Percentiles rank a stretch among this genome's conserved stretches.
These are phyloP conservation scores for Rhabdornis inornatus DNA, from an alignment of 2,113 vertebrate species.

Conservation along the genomic window DNA sequence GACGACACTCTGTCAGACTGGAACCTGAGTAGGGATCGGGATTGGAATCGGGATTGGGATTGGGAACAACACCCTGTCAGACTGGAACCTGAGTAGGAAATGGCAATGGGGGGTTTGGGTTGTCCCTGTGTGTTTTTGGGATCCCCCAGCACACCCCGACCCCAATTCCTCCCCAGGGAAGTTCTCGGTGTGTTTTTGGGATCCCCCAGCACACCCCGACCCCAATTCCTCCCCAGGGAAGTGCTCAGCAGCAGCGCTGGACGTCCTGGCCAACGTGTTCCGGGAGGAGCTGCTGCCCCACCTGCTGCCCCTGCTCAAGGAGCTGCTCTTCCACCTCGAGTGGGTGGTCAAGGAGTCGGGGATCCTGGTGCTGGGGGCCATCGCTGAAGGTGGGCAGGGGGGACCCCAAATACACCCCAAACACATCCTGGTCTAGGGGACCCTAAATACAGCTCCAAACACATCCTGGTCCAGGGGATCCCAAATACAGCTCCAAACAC, in stretches of 20 bases:
- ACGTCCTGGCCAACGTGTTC: slow-evolving; percentile 92
- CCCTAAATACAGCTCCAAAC: no score
- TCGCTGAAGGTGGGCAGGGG: slow-evolving; percentile 68
- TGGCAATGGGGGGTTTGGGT: no score
- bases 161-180: slow-evolving; percentile 68
- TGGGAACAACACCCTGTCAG: background rate
- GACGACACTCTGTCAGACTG: slow-evolving; percentile 90
- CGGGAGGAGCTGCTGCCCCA: slow-evolving; percentile 91
- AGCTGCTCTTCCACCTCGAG: slow-evolving; percentile 90
- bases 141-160: no score
- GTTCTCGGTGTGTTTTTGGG: slow-evolving; percentile 68
- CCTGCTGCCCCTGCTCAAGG: slow-evolving; percentile 88
- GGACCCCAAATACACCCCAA: no score
- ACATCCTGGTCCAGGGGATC: no score
- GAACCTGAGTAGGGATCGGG: slow-evolving; percentile 75
- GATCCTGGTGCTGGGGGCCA: slow-evolving; percentile 90
- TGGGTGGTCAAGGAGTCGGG: slow-evolving; percentile 96
- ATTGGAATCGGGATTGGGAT: accelerated
- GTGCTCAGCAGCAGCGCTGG: slow-evolving; percentile 88
- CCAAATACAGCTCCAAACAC: no score
- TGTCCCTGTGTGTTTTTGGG: no score
- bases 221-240: slow-evolving; percentile 73
- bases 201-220: no score
- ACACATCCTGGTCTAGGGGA: no score
- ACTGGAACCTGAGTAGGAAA: no score